phyloP scores from a whole-genome alignment of 2,888 invertebrate species.

The Hypena proboscidalis region DNA sequence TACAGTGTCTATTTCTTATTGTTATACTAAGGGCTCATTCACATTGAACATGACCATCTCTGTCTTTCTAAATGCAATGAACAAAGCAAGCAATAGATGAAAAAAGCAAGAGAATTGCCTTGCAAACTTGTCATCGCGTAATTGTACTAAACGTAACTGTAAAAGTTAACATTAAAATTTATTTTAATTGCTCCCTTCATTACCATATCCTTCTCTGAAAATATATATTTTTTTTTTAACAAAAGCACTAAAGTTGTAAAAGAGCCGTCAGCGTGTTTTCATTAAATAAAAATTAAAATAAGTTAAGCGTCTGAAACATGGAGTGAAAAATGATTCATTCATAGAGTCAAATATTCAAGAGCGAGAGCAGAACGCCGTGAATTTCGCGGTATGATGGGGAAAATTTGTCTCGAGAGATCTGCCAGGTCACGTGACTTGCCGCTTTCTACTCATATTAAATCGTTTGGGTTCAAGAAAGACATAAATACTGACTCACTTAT shows the following conservation, averaged over 20 bases:
- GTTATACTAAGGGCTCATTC: too few relatives aligned
- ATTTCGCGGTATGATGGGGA: slow-evolving; percentile 37
- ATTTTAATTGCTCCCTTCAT: too few relatives aligned
- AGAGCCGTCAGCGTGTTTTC: background rate
- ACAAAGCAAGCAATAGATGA: too few relatives aligned
- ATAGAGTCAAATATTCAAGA: slow-evolving; percentile 37
- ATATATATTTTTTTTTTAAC: background rate
- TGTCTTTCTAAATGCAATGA: too few relatives aligned
- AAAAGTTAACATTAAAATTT: too few relatives aligned
- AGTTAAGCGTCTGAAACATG: slow-evolving; percentile 9
- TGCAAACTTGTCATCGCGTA: too few relatives aligned
- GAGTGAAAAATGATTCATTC: slow-evolving; percentile 28
- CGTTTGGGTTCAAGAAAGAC: slow-evolving; percentile 27
- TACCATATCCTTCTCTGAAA: background rate
- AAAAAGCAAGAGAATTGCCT: too few relatives aligned
- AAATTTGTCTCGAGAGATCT: slow-evolving; percentile 38
- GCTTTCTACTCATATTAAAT: slow-evolving; percentile 38
- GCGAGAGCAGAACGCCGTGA: slow-evolving; percentile 28
- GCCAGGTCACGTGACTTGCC: slow-evolving; percentile 37
- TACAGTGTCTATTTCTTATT: too few relatives aligned
- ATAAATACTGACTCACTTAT: slow-evolving; percentile 23
- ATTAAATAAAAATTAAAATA: slow-evolving; percentile 6
- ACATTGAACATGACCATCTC: too few relatives aligned
- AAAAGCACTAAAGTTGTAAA: slow-evolving; percentile 1
- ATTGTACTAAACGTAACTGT: too few relatives aligned